Conservation (phyloP, 1,140 invertebrate species). For the Muscidifurax raptorellus region DNA sequence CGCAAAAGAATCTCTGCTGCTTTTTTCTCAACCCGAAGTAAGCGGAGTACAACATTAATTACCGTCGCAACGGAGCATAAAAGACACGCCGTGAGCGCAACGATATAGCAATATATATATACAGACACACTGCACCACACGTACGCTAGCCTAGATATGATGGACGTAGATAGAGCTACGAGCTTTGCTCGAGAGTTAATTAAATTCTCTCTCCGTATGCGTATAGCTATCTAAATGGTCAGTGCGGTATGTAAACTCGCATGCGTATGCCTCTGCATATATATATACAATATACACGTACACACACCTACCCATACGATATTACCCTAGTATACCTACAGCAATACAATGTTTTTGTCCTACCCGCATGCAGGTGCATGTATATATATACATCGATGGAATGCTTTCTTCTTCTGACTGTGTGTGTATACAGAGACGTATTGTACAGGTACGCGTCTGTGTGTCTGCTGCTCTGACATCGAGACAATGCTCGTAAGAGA, state of each 20-base stretch:
- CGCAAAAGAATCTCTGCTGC: neutral
- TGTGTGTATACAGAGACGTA: neutral
- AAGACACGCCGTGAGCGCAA: neutral
- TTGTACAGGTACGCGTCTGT: neutral
- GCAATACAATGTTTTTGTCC: neutral
- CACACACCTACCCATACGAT: neutral
- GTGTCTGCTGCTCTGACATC: neutral
- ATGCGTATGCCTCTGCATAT: neutral
- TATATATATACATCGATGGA: neutral
- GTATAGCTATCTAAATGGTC: conserved; percentile 45
- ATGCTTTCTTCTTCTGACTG: neutral
- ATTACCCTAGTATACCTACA: neutral
- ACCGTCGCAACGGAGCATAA: neutral
- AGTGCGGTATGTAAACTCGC: conserved; percentile 52
- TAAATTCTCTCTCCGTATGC: conserved; percentile 66
- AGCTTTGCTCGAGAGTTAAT: conserved; percentile 64
- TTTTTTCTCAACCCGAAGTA: neutral
- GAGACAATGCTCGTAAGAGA: conserved; percentile 20
- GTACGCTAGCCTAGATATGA: neutral
- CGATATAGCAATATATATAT: conserved; percentile 12
- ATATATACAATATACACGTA: neutral
- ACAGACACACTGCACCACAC: neutral
- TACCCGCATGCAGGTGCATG: neutral
- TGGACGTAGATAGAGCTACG: conserved; percentile 47
- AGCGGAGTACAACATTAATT: neutral